These are phyloP conservation scores for Cheilosia impressa DNA, from an alignment of 2,888 invertebrate genomes.

Conservation along the genomic window DNA sequence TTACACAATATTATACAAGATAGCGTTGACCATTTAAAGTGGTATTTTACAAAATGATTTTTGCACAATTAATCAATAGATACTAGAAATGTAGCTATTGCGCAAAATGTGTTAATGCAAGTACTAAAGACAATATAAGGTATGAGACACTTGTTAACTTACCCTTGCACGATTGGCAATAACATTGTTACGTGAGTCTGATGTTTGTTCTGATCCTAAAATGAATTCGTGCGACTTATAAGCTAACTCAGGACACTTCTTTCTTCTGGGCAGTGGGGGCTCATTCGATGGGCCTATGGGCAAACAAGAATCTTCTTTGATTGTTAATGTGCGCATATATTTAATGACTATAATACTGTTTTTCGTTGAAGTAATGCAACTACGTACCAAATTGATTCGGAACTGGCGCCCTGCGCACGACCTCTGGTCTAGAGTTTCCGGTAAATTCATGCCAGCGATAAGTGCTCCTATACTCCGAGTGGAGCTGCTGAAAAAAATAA, in stretches of 20 bases:
- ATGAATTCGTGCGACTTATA: slow-evolving; percentile 94
- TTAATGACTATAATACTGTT: not conserved
- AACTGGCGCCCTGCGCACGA: slow-evolving; percentile 87
- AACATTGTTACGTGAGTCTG: slow-evolving; percentile 84
- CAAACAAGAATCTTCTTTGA: slow-evolving; percentile 66
- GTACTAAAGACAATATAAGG: not conserved
- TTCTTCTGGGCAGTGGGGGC: slow-evolving; percentile 93
- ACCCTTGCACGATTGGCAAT: slow-evolving; percentile 83
- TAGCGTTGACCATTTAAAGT: too few species aligned
- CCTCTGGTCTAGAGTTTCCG: slow-evolving; percentile 89
- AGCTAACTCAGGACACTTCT: slow-evolving; percentile 94
- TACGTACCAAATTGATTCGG: slow-evolving; percentile 84
- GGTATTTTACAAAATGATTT: too few species aligned
- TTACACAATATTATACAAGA: too few species aligned
- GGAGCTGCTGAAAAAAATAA: slow-evolving; percentile 87
- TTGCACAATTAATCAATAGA: too few species aligned
- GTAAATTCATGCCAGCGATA: slow-evolving; percentile 98
- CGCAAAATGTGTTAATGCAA: not conserved
- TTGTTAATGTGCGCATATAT: slow-evolving; percentile 30
- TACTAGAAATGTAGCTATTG: not conserved
- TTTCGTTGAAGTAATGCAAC: not conserved
- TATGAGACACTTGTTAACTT: slow-evolving; percentile 76
- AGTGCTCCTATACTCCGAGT: slow-evolving; percentile 97
- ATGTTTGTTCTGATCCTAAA: slow-evolving; percentile 86
- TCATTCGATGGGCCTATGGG: slow-evolving; percentile 86